Evolutionary conservation across 2,888 invertebrate species (phyloP), one percentile per base, ranked within the genome.

Genomic region (Hetaerina titia): DNA sequence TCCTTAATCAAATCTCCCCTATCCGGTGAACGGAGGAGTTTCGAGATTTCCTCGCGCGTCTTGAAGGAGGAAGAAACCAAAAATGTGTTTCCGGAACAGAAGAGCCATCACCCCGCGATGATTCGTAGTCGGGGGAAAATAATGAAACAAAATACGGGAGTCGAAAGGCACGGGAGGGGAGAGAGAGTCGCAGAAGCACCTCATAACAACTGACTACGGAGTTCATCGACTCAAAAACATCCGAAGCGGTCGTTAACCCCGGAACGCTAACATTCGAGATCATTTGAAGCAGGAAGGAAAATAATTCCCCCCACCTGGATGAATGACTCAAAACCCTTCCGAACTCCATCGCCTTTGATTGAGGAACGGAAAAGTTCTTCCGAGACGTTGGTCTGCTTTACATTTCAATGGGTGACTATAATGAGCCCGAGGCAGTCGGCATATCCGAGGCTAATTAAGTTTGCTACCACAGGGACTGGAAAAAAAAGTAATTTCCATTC

Each of bases 171-270:
- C 1, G 1, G 69, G 25, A 13, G 31, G 31, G 4, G 45, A 45
- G 45, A 45, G 45, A 45, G 45, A 4, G 45, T 45, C 1, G 45
- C 45, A 45, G 45, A 57, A 57, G 57, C 45, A 15, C 22, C 45
- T 88, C 56, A n/a, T 25, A 22, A 89, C 56, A 89, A 4, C 13
- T n/a, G 58, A 57, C 89, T 22, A 22, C 89, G n/a, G 58, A 58
- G 89, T 89, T 89, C 89, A 89, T 22, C 13, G 89, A 89, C 89
- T 57, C n/a, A 58, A 57, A 58, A 89, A 58, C n/a, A 58, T 89
- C 81, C 45, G 58, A 7, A n/a, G 9, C 22, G 56, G 58, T n/a
- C 89, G 89, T 89, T 17, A 15, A 89, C 89, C 89, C 58, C 89
- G 58, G n/a, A 89, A 58, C 89, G n/a, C 45, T 31, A 13, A n/a